These are phyloP conservation scores for Periophthalmodon schlosseri DNA, from an alignment of 2,113 vertebrate genomes.

Conservation along the genomic window DNA sequence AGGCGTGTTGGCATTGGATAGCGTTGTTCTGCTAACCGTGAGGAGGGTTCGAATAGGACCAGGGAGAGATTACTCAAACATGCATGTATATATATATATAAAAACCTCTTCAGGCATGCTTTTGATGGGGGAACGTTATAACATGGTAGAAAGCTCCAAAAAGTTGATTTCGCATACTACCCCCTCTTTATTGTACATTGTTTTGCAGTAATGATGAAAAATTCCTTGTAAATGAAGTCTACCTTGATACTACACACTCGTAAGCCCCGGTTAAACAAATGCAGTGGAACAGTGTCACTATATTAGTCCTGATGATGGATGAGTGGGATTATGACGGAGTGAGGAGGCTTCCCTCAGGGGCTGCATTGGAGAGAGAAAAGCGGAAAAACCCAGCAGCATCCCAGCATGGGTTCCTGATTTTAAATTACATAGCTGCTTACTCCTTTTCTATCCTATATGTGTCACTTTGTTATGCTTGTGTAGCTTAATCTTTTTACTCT, in stretches of 20 bases:
- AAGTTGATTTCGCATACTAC: no score
- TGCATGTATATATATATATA: no score
- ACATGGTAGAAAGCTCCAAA: no score
- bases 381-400: slow-evolving; percentile 45
- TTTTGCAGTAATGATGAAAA: no score
- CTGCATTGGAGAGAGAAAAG: slow-evolving; percentile 27
- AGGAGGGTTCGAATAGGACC: no score
- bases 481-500: neutral
- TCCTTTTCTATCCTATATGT: neutral
- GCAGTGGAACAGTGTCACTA: slow-evolving; percentile 21
- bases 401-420: slow-evolving; percentile 14
- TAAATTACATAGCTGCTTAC: slow-evolving; percentile 21
- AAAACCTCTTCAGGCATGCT: no score
- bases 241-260: neutral
- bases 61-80: no score
- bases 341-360: slow-evolving; percentile 53
- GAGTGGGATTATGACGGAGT: slow-evolving; percentile 56
- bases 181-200: neutral
- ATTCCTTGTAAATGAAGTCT: neutral
- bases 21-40: no score
- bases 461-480: slow-evolving; percentile 10
- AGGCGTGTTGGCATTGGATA: no score
- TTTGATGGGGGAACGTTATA: no score
- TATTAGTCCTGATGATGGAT: slow-evolving; percentile 35
- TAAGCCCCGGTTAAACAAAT: slow-evolving; percentile 17